Conservation (phyloP, 2,113 vertebrate genomes). For the Talpa occidentalis region DNA sequence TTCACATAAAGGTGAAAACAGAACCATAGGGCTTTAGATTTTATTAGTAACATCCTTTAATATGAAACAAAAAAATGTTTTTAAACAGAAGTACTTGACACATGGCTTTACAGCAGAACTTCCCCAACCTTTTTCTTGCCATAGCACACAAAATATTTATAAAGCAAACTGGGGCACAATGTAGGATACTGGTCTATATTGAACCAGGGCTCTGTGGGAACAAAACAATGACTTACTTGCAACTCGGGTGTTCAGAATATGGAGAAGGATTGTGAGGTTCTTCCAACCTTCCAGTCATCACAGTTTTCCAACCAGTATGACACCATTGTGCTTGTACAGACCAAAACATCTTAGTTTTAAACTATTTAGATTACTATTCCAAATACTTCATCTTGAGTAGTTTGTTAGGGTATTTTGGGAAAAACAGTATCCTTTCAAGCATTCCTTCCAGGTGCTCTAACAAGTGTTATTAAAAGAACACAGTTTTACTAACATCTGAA, state of each 20-base stretch:
- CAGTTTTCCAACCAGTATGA: not conserved
- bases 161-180: not conserved
- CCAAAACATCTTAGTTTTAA: constrained; percentile 31
- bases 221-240: not conserved
- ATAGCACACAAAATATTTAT: not conserved
- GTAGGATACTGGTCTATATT: not conserved
- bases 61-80: constrained; percentile 2
- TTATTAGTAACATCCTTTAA: not conserved
- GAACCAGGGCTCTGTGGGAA: not conserved
- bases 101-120: not conserved
- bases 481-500: not conserved
- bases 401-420: not conserved
- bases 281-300: not conserved
- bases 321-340: not conserved
- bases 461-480: not conserved
- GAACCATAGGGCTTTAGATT: not conserved
- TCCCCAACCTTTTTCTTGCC: not conserved
- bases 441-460: not conserved
- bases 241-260: not conserved
- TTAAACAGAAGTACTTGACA: not conserved
- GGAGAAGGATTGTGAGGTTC: not conserved
- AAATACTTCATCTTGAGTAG: not conserved
- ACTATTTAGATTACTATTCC: not conserved
- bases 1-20: constrained; percentile 9
- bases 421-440: not conserved